Conservation (phyloP, 2,113 vertebrate genomes). For the Proteles cristata region DNA sequence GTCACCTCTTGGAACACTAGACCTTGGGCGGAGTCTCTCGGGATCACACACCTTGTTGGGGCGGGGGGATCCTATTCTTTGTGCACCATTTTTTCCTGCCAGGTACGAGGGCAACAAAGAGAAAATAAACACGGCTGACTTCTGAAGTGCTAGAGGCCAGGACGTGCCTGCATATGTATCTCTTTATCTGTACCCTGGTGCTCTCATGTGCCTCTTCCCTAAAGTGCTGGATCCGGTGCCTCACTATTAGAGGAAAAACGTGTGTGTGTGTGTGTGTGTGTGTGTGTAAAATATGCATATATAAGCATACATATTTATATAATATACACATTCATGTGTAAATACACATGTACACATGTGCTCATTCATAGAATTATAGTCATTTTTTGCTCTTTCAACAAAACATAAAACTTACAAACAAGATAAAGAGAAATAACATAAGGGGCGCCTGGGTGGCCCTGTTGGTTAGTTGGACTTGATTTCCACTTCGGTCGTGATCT, state of each 20-base stretch:
- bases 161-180: neutral
- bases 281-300: neutral
- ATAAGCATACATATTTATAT: neutral
- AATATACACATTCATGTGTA: neutral
- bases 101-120: neutral
- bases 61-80: neutral
- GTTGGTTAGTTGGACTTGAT: too few species aligned
- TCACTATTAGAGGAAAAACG: neutral
- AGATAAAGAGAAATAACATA: neutral
- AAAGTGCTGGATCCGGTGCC: neutral
- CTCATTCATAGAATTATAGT: neutral
- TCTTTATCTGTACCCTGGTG: neutral
- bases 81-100: neutral
- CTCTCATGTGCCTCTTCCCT: neutral
- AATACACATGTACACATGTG: neutral
- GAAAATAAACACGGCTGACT: neutral
- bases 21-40: neutral
- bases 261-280: neutral
- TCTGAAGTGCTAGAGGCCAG: neutral
- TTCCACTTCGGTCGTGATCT: too few species aligned
- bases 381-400: neutral
- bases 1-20: neutral
- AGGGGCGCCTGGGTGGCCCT: too few species aligned
- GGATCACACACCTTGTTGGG: constrained; percentile 4
- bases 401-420: neutral